Base-by-base conservation (phyloP, 2,888 invertebrate species). In the Lypha dubia region DNA sequence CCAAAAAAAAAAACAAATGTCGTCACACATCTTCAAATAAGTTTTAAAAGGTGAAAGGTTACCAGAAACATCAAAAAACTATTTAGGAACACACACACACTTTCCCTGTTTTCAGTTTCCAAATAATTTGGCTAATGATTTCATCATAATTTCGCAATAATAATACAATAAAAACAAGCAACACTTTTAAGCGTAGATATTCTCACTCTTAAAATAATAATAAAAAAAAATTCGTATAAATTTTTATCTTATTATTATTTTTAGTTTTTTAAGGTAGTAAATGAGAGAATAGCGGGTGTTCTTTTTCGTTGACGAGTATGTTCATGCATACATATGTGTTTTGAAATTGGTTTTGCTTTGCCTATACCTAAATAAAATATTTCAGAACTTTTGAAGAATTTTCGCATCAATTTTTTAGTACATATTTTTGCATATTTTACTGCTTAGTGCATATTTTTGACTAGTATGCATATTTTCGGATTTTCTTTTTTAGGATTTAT, bases 121-220 rank as follows among this genome's bases (percentile, higher is more conserved):
- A 32, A 51, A 67, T 49, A 49, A 46, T 46, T 49, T 53, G 41
- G 13, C 15, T 17, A 17, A 65, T 67, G 56, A 71, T 49, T 63
- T 51, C 77, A 46, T 73, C 51, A 67, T 56, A 41, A 51, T 73
- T 73, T 83, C 20, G 82, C 82, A 83, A 73, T 68, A 28, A 35
- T 65, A 24, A 44, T 15, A 46, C 56, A 70, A 56, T 63, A 22
- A 67, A 80, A 49, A 24, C 35, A 41, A 17, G 38, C 35, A 32
- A 67, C 44, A 56, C 28, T 6, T 38, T 51, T 24, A 63, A 17
- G 51, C 38, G 22, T 73, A 74, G 41, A 38, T 58, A n/a, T 35
- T 56, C 46, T 17, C 22, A 6, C 11, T 35, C 60, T 67, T 38
- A 20, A n/a, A 46, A 65, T 44, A 81, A 62, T 53, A 62, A n/a